Conservation (phyloP, 1,140 invertebrate species). For the Listronotus bonariensis region DNA sequence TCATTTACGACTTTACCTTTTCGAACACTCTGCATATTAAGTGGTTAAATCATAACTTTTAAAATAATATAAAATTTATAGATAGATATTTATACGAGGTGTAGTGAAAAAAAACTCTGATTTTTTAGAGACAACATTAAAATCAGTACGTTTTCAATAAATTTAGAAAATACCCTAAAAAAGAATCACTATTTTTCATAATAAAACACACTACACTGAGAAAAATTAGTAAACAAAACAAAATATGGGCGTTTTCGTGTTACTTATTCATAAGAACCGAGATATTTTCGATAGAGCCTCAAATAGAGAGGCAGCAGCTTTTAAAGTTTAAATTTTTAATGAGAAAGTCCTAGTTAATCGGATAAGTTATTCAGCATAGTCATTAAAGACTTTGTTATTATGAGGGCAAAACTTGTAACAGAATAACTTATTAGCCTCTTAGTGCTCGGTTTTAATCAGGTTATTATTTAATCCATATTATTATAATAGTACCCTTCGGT, state of each 20-base stretch:
- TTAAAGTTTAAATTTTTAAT: conserved; percentile 39
- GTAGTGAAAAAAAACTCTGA: no score
- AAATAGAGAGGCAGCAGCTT: conserved; percentile 31
- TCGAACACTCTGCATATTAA: no score
- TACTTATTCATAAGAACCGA: conserved; percentile 11
- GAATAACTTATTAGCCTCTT: conserved; percentile 36
- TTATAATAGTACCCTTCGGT: background rate
- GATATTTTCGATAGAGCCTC: conserved; percentile 9
- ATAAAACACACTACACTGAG: no score
- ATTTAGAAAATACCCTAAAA: no score
- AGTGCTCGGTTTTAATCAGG: conserved; percentile 19
- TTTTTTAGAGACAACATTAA: no score
- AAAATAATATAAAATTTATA: no score
- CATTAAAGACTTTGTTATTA: conserved; percentile 35
- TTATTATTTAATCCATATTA: conserved; percentile 18
- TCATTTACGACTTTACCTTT: no score
- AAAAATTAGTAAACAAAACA: background rate
- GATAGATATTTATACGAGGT: no score
- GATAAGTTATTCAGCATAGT: conserved; percentile 32
- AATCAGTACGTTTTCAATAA: no score
- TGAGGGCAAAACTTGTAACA: conserved; percentile 36
- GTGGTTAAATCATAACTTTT: no score
- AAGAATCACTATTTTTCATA: no score
- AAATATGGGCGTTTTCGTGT: conserved; percentile 1
- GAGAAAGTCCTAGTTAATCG: conserved; percentile 24